Evolutionary conservation across 1,140 invertebrate species (phyloP), one percentile per base, ranked within the genome.

Genomic region (Euwallacea similis): DNA sequence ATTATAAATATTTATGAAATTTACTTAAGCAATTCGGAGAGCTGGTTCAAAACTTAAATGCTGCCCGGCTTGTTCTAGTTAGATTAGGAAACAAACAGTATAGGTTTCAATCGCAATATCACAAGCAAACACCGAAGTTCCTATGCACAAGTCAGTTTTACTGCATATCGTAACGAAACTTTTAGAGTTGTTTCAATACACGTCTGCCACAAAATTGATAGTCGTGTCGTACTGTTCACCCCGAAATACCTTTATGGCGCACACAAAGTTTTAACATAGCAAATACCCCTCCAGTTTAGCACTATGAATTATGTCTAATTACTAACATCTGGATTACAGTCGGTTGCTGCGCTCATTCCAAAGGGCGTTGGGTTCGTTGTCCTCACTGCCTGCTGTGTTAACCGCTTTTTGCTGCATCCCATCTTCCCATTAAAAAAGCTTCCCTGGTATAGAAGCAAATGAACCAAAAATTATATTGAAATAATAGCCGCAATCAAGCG

Each of bases 61-160:
- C 46, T 50, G 46, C 46, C 46, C 9, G 46, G 13, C 46, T 13
- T 6, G 21, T 50, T 11, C 46, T 50, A 50, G 9, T 50, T 50
- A 10, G 46, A 11, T 50, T 50, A 50, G 9, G 46, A 6, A 13
- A 50, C 46, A 41, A 60, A n/a, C 21, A 62, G 16, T 60, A n/a
- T 60, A 60, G 60, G 46, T 62, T 62, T 62, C 60, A 62, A 62
- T 16, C 60, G 43, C 42, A 62, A 62, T 42, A 62, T 62, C 60
- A 47, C 60, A 62, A 62, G 16, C 42, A 61, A 61, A 61, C 60
- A 60, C 21, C 21, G 42, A 60, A 60, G 7, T 60, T 60, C 42
- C 58, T 42, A 60, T 60, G 58, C 58, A 60, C 9, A 60, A 60
- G 60, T 46, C 60, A 62, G 43, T 62, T 62, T 62, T 46, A 62